phyloP scores from a whole-genome alignment of 2,113 vertebrate species.

The Oenanthe oenanthe region DNA sequence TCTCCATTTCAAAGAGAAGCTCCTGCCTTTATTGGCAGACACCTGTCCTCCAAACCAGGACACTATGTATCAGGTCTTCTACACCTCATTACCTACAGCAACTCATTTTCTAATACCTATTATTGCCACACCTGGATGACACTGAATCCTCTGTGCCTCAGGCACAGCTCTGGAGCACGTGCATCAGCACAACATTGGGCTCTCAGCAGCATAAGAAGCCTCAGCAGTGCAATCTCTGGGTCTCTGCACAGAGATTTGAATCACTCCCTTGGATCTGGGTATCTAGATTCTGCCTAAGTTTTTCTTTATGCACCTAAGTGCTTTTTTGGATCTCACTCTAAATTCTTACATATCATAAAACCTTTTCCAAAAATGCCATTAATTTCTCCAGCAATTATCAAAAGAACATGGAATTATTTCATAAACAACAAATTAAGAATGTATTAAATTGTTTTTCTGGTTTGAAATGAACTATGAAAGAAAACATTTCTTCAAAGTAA shows the following conservation, averaged over 20 bases:
- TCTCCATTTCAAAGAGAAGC: too few relatives aligned
- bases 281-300: conserved; percentile 5
- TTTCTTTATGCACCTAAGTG: conserved; percentile 31
- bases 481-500: conserved; percentile 9
- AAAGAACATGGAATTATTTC: conserved; percentile 8
- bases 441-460: conserved; percentile 4
- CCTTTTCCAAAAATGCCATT: conserved; percentile 39
- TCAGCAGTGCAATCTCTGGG: background rate
- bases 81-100: background rate
- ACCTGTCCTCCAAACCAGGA: too few relatives aligned
- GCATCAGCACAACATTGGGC: background rate
- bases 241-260: background rate
- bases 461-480: conserved; percentile 15
- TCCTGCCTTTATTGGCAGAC: too few relatives aligned
- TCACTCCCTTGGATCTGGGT: background rate
- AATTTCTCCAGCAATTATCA: conserved; percentile 25
- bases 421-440: conserved; percentile 9
- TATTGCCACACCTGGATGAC: background rate
- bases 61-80: background rate
- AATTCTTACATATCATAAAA: conserved; percentile 9
- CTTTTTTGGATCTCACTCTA: conserved; percentile 47
- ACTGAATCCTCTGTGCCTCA: background rate
- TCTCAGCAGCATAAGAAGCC: background rate
- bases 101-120: background rate
- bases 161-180: rapidly evolving